phyloP scores from a whole-genome alignment of 1,140 invertebrate species.

The Microplitis demolitor region DNA sequence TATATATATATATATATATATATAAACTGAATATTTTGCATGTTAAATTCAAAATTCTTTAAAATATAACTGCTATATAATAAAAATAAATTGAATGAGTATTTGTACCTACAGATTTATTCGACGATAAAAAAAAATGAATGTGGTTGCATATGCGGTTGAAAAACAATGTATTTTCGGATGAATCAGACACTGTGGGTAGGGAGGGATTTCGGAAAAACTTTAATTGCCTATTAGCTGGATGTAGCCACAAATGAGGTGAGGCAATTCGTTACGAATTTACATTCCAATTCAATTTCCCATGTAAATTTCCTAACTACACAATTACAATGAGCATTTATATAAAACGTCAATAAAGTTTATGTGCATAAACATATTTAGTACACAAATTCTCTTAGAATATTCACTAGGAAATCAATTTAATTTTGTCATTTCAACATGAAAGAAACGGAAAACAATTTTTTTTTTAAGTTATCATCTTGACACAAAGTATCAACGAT shows the following conservation, averaged over 20 bases:
- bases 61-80: neutral
- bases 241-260: constrained; percentile 6
- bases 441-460: no score
- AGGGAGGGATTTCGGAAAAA: neutral
- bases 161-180: neutral
- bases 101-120: neutral
- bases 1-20: no score
- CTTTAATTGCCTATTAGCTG: constrained; percentile 1
- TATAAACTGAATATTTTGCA: no score
- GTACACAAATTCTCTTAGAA: neutral
- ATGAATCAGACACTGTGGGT: neutral
- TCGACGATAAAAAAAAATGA: neutral
- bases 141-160: neutral
- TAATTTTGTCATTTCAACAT: neutral
- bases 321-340: constrained; percentile 13
- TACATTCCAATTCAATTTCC: constrained; percentile 16
- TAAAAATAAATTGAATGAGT: neutral
- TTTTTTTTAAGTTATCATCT: no score
- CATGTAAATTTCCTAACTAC: constrained; percentile 15
- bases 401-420: neutral
- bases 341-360: constrained; percentile 19
- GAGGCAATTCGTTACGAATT: neutral
- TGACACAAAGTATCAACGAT: no score
- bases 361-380: neutral
- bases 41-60: no score